Conservation (phyloP, 2,113 vertebrate species). For the Carlito syrichta region DNA sequence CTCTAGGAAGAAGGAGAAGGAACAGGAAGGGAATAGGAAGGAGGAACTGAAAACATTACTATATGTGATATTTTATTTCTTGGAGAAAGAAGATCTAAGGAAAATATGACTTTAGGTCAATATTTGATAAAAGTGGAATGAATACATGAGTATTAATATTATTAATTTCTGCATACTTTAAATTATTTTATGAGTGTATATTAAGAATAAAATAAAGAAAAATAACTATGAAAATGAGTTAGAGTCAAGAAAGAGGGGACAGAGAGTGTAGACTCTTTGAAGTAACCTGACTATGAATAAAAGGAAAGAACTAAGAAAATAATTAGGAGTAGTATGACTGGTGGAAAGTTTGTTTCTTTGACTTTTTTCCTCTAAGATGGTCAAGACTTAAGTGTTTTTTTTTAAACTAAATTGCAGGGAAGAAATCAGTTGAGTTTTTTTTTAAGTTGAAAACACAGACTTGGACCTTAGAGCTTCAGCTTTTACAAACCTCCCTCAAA, state of each 20-base stretch:
- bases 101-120: not conserved
- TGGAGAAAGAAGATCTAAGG: not conserved
- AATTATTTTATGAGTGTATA: not conserved
- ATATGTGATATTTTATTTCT: not conserved
- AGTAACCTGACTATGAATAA: not conserved
- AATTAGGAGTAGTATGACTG: not conserved
- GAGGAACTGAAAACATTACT: not conserved
- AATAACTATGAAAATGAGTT: not conserved
- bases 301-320: not conserved
- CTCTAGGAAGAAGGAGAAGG: not conserved
- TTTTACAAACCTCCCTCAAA: not conserved
- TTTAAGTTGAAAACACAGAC: not conserved
- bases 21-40: not conserved
- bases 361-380: not conserved
- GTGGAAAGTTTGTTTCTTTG: not conserved
- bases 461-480: not conserved
- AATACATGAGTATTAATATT: not conserved
- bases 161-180: constrained; percentile 1
- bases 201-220: not conserved
- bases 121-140: not conserved
- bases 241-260: not conserved
- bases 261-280: not conserved
- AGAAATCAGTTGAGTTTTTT: not conserved
- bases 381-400: not conserved
- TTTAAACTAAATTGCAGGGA: not conserved